Evolutionary conservation across 2,888 invertebrate species (phyloP).

Genomic region (Nomada hirtipes): DNA sequence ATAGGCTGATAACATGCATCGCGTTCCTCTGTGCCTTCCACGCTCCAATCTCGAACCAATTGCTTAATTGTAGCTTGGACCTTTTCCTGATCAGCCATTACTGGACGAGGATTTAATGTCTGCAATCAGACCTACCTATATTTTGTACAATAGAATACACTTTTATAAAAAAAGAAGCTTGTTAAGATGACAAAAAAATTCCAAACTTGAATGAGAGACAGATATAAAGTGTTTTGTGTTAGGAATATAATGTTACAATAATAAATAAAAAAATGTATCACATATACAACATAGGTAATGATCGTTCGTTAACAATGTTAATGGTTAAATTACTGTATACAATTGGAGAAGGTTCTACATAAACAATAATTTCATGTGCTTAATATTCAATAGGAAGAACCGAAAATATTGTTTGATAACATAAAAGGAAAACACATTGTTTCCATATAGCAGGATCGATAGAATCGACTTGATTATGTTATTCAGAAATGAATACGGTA

Average conservation of each 20-base stretch:
- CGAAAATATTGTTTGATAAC: neutral
- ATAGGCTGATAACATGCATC: constrained; percentile 95
- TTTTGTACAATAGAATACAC: constrained; percentile 75
- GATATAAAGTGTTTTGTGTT: constrained; percentile 8
- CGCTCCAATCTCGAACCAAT: constrained; percentile 98
- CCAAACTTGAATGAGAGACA: constrained; percentile 35
- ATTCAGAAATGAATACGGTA: constrained; percentile 16
- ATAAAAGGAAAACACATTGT: neutral
- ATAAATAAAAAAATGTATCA: neutral
- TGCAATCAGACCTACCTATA: constrained; percentile 79
- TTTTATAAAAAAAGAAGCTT: constrained; percentile 62
- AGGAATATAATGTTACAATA: neutral
- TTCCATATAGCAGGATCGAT: constrained; percentile 3
- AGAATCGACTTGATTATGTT: neutral
- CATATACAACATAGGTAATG: neutral
- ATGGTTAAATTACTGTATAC: neutral
- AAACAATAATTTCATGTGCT: neutral
- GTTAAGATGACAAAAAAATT: constrained; percentile 48
- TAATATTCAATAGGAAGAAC: neutral
- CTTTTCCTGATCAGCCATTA: constrained; percentile 88
- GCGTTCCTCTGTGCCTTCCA: constrained; percentile 92
- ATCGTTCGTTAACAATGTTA: constrained; percentile 4
- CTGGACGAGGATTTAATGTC: constrained; percentile 80
- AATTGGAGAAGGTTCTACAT: neutral
- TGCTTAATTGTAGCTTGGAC: constrained; percentile 98